These are phyloP conservation scores for Hydrolagus affinis DNA, from an alignment of 2,113 vertebrate species.

Conservation along the genomic window DNA sequence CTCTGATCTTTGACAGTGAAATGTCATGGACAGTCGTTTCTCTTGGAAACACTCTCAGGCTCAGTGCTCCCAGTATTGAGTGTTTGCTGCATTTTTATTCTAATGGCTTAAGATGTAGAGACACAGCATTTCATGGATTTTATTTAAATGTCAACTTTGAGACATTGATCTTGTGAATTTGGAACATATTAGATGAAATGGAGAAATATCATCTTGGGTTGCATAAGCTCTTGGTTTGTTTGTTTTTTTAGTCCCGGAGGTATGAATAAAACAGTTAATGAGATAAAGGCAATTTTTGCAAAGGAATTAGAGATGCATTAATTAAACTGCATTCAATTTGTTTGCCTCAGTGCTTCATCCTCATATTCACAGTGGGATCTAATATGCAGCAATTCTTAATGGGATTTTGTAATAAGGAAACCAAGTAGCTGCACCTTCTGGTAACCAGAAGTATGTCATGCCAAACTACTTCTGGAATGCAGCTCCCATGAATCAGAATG, in stretches of 20 bases:
- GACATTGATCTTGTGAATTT: background rate
- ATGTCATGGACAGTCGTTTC: background rate
- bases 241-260: background rate
- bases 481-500: too few species aligned
- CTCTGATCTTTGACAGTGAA: background rate
- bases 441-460: too few species aligned
- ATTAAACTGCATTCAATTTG: background rate
- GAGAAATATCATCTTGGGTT: conserved; percentile 15
- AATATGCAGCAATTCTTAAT: too few species aligned
- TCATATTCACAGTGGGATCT: background rate
- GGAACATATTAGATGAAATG: conserved; percentile 16
- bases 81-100: background rate
- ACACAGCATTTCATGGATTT: conserved; percentile 13
- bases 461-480: too few species aligned
- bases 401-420: too few species aligned
- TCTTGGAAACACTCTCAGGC: background rate
- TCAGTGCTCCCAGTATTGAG: background rate
- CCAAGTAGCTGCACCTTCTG: too few species aligned
- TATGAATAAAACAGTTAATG: background rate
- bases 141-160: conserved; percentile 29
- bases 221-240: background rate
- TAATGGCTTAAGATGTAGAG: background rate
- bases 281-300: background rate
- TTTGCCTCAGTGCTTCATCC: background rate
- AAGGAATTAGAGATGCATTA: background rate